These are phyloP conservation scores for Sebastes dallii DNA, from an alignment of 2,797 vertebrate genomes.

Conservation along the genomic window DNA sequence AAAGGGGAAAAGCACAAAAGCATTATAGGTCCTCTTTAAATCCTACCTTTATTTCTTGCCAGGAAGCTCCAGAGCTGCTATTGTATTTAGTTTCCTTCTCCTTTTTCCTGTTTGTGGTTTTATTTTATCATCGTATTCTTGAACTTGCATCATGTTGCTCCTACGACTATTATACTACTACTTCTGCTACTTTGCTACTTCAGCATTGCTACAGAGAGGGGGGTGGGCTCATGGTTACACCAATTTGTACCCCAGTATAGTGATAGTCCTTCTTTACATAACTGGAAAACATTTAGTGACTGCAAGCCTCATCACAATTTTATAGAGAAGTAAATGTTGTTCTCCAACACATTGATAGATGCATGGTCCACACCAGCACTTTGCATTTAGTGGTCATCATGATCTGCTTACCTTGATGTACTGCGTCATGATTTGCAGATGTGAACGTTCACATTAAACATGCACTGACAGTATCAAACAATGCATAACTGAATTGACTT, in stretches of 20 bases:
- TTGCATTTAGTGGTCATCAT: neutral
- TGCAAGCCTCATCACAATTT: neutral
- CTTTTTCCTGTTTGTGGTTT: neutral
- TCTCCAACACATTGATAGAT: fast-evolving
- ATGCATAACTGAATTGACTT: neutral
- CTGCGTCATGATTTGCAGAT: neutral
- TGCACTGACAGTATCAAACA: neutral
- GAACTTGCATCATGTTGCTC: neutral
- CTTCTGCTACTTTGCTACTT: neutral
- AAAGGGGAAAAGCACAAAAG: too few relatives aligned
- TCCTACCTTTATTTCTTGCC: neutral
- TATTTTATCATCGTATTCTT: neutral
- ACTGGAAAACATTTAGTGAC: neutral
- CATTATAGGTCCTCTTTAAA: neutral
- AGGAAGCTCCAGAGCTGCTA: neutral
- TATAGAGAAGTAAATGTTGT: neutral
- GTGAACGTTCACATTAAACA: neutral
- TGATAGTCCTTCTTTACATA: neutral
- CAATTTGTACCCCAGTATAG: neutral
- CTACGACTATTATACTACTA: neutral
- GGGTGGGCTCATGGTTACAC: neutral
- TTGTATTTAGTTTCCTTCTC: neutral
- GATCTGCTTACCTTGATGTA: neutral
- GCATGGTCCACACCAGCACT: neutral
- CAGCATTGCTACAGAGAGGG: neutral